phyloP scores from a whole-genome alignment of 2,113 vertebrate genomes.

The Engraulis encrasicolus region DNA sequence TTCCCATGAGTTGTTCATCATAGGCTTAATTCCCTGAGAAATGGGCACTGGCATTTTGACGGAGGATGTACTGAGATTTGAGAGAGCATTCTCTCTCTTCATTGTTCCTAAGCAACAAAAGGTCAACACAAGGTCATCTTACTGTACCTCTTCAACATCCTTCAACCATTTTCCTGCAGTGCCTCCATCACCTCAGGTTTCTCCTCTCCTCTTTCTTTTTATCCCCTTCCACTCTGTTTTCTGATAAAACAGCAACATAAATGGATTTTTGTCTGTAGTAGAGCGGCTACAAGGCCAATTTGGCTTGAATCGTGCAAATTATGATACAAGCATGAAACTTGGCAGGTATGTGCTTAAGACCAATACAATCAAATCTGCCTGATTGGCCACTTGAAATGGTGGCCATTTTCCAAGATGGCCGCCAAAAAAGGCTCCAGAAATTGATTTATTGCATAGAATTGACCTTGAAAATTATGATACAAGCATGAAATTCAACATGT shows the following conservation, averaged over 20 bases:
- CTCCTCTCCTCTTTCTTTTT: background rate
- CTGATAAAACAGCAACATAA: background rate
- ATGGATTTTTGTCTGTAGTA: constrained; percentile 44
- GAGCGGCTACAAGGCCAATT: no score
- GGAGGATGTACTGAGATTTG: background rate
- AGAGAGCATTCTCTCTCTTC: background rate
- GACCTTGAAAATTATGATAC: no score
- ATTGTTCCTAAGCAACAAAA: background rate
- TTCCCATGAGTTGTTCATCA: background rate
- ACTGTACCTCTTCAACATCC: background rate
- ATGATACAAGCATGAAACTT: no score
- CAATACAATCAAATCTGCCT: no score
- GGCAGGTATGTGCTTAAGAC: no score
- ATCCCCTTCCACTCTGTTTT: background rate
- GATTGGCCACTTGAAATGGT: no score
- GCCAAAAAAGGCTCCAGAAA: no score
- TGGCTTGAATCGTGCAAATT: no score
- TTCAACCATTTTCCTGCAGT: background rate
- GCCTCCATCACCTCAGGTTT: background rate
- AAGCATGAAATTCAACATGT: no score
- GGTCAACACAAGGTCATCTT: background rate
- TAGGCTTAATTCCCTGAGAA: background rate
- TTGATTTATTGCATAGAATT: no score
- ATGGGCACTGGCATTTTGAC: background rate
- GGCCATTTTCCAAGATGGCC: no score